Evolutionary conservation across 2,113 vertebrate species (phyloP).

Genomic region (Glaucomys volans): DNA sequence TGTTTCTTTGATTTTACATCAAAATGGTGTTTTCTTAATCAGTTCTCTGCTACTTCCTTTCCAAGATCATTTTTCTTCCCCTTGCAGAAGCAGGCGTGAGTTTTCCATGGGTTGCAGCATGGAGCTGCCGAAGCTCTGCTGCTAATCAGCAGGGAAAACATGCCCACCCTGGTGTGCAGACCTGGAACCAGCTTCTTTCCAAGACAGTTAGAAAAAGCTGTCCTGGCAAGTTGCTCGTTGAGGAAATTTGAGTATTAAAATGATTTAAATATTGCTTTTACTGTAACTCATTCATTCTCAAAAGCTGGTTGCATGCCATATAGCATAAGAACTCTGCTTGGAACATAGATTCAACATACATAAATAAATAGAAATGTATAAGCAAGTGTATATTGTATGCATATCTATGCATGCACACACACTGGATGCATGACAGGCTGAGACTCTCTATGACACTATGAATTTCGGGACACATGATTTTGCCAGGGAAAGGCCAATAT

Average conservation of each 20-base stretch:
- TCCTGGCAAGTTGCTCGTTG: background rate
- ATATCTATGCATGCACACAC: background rate
- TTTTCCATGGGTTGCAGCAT: background rate
- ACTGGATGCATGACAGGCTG: background rate
- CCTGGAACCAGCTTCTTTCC: conserved; percentile 8
- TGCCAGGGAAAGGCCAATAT: background rate
- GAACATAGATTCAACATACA: background rate
- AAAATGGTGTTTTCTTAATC: conserved; percentile 71
- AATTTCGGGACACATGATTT: background rate
- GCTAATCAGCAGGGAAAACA: background rate
- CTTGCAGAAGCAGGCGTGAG: conserved; percentile 14
- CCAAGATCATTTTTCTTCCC: conserved; percentile 53
- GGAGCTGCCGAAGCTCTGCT: conserved; percentile 30
- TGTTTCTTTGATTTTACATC: conserved; percentile 70
- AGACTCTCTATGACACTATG: background rate
- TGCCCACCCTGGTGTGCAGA: background rate
- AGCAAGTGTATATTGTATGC: background rate
- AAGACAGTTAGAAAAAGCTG: background rate
- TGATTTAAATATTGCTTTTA: background rate
- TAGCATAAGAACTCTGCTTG: background rate
- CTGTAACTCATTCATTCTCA: background rate
- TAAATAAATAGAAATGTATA: background rate
- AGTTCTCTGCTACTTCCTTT: conserved; percentile 67
- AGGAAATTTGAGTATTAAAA: conserved; percentile 12
- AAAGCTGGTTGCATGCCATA: background rate